Percentiles rank a stretch among this genome's conserved stretches.
phyloP scores from a whole-genome alignment of 1,140 invertebrate species.

The Acromyrmex heyeri region DNA sequence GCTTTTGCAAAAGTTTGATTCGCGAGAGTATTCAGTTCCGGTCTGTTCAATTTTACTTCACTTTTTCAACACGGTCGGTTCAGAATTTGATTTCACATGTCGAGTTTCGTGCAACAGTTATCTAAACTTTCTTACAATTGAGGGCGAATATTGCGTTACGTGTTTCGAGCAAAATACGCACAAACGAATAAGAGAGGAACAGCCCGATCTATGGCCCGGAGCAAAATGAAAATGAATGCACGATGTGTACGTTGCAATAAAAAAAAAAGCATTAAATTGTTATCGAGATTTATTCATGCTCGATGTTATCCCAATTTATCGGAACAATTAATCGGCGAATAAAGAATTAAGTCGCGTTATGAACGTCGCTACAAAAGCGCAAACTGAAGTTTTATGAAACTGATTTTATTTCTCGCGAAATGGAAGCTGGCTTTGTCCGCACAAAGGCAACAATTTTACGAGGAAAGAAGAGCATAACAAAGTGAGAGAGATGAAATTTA shows the following conservation, averaged over 20 bases:
- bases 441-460: slow-evolving; percentile 15
- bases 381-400: slow-evolving; percentile 4
- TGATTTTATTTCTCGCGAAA: neutral
- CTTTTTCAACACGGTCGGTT: too few species aligned
- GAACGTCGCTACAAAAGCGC: neutral
- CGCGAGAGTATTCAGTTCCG: neutral
- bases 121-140: neutral
- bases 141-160: neutral
- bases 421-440: neutral
- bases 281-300: neutral
- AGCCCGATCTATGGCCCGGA: neutral
- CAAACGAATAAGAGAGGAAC: neutral
- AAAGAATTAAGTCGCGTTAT: neutral
- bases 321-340: slow-evolving; percentile 3
- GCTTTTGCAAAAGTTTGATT: neutral
- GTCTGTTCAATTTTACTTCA: neutral
- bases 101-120: slow-evolving; percentile 10
- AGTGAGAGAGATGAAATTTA: neutral
- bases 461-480: neutral
- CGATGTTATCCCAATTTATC: neutral
- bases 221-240: neutral
- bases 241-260: neutral
- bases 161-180: neutral
- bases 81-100: slow-evolving; percentile 4
- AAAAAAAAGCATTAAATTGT: neutral